Conservation (phyloP, 1,140 invertebrate genomes). For the Leptinotarsa texana region DNA sequence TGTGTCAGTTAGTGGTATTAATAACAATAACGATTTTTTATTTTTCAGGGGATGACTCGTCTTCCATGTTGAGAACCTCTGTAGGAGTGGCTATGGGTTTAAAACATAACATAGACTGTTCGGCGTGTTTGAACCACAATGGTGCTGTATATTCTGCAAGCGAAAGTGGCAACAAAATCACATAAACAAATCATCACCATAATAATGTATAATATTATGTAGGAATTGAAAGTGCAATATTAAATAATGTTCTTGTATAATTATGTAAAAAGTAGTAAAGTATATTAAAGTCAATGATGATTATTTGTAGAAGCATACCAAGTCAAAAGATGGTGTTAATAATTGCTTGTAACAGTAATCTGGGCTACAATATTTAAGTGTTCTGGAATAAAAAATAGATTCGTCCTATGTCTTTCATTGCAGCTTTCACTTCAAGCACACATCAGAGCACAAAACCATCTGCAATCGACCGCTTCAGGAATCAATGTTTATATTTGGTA, state of each 20-base stretch:
- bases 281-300: background rate
- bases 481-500: no score
- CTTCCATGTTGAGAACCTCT: constrained; percentile 22
- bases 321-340: background rate
- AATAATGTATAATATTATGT: constrained; percentile 3
- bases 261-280: constrained; percentile 6
- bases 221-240: constrained; percentile 24
- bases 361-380: no score
- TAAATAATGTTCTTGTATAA: constrained; percentile 4
- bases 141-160: constrained; percentile 5
- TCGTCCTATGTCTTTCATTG: no score
- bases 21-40: background rate
- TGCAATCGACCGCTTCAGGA: no score
- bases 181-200: constrained; percentile 16
- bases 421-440: no score
- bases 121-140: constrained; percentile 24
- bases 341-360: background rate
- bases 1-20: no score
- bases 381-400: no score
- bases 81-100: constrained; percentile 25
- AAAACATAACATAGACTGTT: constrained; percentile 22
- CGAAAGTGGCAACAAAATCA: constrained; percentile 22
- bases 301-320: background rate
- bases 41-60: constrained; percentile 14
- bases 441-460: no score